Conservation (phyloP, 2,797 vertebrate genomes). For the Thripadectes ignobilis region DNA sequence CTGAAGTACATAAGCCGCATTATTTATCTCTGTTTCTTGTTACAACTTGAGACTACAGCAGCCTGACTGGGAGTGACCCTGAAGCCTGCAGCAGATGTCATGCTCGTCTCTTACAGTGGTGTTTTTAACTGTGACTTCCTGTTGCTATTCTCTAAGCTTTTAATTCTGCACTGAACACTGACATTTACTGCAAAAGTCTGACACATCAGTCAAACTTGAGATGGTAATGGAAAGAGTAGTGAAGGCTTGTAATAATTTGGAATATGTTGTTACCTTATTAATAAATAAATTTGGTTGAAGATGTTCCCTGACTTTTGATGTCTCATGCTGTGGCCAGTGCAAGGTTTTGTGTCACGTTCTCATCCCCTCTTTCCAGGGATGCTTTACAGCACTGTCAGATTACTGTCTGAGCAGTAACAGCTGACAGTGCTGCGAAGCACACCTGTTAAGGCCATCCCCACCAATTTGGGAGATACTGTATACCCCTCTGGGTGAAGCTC, state of each 20-base stretch:
- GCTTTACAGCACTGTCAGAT: fast-evolving
- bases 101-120: not conserved
- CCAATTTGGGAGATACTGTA: fast-evolving
- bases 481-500: fast-evolving
- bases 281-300: conserved; percentile 74
- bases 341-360: not conserved
- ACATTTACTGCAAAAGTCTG: not conserved
- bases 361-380: not conserved
- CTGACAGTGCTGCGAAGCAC: fast-evolving
- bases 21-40: not conserved
- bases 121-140: not conserved
- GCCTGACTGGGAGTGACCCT: not conserved
- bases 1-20: not conserved
- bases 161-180: not conserved
- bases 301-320: not conserved
- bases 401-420: not conserved
- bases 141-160: not conserved
- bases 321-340: fast-evolving
- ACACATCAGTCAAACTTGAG: not conserved
- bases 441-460: fast-evolving
- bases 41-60: not conserved
- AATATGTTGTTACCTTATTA: conserved; percentile 68
- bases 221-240: conserved; percentile 1
- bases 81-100: not conserved
- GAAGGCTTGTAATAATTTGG: conserved; percentile 56